Evolutionary conservation across 2,113 vertebrate genomes (phyloP).

Genomic region (Nyctibius bracteatus): DNA sequence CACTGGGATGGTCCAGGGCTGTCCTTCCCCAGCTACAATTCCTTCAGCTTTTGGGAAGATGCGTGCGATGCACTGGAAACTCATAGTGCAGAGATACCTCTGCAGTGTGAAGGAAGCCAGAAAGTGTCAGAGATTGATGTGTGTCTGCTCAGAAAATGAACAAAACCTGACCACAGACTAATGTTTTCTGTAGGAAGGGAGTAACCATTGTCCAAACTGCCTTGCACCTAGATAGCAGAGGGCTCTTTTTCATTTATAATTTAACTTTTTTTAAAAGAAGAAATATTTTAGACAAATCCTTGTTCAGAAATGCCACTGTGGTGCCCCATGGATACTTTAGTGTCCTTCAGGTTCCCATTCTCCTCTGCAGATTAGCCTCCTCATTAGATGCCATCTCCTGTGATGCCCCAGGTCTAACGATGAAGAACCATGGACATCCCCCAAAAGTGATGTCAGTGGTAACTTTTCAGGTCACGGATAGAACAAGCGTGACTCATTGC

Average conservation of each 20-base stretch:
- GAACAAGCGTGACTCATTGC: neutral
- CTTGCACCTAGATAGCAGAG: neutral
- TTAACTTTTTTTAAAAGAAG: neutral
- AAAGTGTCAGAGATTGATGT: neutral
- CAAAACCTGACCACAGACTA: fast-evolving
- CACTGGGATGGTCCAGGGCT: neutral
- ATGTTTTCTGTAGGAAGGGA: neutral
- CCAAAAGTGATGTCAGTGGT: neutral
- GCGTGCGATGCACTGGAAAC: neutral
- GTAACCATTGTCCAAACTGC: neutral
- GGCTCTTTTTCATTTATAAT: neutral
- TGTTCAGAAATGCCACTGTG: neutral
- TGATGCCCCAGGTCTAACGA: fast-evolving
- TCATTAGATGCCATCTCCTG: neutral
- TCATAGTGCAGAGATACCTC: neutral
- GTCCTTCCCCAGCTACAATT: neutral
- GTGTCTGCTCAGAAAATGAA: neutral
- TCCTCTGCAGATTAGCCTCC: neutral
- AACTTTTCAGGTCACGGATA: neutral
- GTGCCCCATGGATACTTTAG: neutral
- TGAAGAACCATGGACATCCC: neutral
- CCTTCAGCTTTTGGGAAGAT: neutral
- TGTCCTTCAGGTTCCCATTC: neutral
- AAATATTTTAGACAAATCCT: neutral
- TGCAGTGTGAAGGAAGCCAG: neutral